Conservation (phyloP, 2,113 vertebrate genomes). For the Cynoglossus semilaevis region DNA sequence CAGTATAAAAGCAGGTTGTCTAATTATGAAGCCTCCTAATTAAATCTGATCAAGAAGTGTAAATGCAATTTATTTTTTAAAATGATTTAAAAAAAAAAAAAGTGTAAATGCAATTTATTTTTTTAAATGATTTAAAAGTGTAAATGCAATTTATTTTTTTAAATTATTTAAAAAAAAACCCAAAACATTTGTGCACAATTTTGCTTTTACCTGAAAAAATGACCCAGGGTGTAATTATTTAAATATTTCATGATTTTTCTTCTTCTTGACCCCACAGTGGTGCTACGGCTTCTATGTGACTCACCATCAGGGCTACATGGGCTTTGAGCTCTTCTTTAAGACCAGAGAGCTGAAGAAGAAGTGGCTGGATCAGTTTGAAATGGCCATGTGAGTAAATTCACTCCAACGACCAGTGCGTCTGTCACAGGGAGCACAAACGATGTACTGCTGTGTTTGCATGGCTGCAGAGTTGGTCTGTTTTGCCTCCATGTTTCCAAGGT, state of each 20-base stretch:
- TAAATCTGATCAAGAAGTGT: no score
- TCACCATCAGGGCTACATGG: conserved; percentile 87
- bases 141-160: no score
- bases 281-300: conserved; percentile 94
- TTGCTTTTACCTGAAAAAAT: no score
- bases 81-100: no score
- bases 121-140: no score
- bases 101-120: no score
- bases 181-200: no score
- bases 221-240: no score
- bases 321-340: conserved; percentile 93
- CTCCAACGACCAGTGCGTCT: conserved; percentile 5
- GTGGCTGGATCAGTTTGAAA: conserved; percentile 94
- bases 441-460: conserved; percentile 3
- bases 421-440: conserved; percentile 2
- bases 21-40: no score
- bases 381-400: conserved; percentile 88
- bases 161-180: no score
- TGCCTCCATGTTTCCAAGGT: conserved; percentile 46
- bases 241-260: conserved; percentile 4
- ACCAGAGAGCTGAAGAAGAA: conserved; percentile 96
- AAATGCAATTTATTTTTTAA: no score
- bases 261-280: conserved; percentile 79
- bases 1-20: no score
- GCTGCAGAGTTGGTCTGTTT: conserved; percentile 31